Percentiles rank a stretch among this genome's conserved stretches.
Conservation (phyloP, 1,140 invertebrate genomes). For the Diabrotica undecimpunctata region DNA sequence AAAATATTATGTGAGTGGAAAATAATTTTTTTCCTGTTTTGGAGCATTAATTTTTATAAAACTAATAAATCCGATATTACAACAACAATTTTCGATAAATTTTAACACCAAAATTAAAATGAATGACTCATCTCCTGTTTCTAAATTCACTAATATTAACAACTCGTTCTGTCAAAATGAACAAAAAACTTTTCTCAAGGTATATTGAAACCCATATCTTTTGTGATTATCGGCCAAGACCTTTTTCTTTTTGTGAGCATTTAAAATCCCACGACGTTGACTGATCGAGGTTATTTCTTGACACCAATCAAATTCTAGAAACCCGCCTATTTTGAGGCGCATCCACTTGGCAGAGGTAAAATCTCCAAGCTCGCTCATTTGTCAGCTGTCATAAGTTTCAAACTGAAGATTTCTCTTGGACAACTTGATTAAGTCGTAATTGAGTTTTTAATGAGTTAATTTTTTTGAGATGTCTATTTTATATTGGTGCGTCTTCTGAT, state of each 20-base stretch:
- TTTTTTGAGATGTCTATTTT: slow-evolving; percentile 1
- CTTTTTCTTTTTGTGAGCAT: background rate
- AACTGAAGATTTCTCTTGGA: slow-evolving; percentile 3
- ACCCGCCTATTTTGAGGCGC: slow-evolving; percentile 11
- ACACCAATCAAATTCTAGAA: slow-evolving; percentile 18
- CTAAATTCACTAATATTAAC: too few relatives aligned
- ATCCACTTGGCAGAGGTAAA: slow-evolving; percentile 10
- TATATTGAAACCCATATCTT: too few relatives aligned
- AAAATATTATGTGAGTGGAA: too few relatives aligned
- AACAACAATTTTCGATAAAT: too few relatives aligned
- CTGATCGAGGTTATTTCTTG: slow-evolving; percentile 14
- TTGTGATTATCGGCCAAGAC: too few relatives aligned
- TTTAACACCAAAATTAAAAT: too few relatives aligned
- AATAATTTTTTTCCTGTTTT: too few relatives aligned
- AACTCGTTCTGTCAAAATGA: too few relatives aligned
- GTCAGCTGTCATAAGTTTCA: slow-evolving; percentile 15
- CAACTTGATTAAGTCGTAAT: slow-evolving; percentile 11
- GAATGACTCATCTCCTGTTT: too few relatives aligned
- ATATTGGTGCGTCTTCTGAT: background rate
- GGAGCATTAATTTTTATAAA: too few relatives aligned
- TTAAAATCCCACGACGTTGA: slow-evolving; percentile 9
- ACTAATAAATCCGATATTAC: too few relatives aligned
- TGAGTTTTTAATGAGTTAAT: slow-evolving; percentile 13
- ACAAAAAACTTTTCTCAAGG: too few relatives aligned
- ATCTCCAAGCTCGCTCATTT: slow-evolving; percentile 6